A percentile compares a stretch with the other conserved stretches of the same genome.
Evolutionary conservation across 92 coral and sea anemone genomes (phyloP).

Genomic region (Zoanthus sociatus): DNA sequence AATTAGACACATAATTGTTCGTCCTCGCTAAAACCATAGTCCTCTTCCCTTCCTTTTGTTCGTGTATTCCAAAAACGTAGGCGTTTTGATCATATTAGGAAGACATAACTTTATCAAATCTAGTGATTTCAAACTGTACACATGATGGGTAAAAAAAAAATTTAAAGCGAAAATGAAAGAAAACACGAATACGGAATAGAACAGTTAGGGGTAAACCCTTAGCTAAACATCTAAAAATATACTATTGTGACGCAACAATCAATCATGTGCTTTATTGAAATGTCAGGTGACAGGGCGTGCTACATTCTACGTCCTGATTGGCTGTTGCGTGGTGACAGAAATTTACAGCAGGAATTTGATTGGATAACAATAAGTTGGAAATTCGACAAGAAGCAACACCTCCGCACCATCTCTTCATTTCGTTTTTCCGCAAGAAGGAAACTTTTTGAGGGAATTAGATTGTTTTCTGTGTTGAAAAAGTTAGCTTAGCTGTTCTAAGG

Average conservation of each 20-base stretch:
- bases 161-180: slow-evolving; percentile 15
- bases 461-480: background rate
- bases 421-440: background rate
- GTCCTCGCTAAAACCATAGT: slow-evolving; percentile 24
- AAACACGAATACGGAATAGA: background rate
- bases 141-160: background rate
- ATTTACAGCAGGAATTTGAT: slow-evolving; percentile 46
- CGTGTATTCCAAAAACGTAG: slow-evolving; percentile 5
- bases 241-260: slow-evolving; percentile 35
- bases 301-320: slow-evolving; percentile 68
- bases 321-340: slow-evolving; percentile 73
- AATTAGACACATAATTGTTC: slow-evolving; percentile 39
- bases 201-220: slow-evolving; percentile 40
- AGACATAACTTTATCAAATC: background rate
- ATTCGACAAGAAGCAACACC: slow-evolving; percentile 31
- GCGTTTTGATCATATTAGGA: background rate
- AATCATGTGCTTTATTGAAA: slow-evolving; percentile 41
- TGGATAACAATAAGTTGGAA: slow-evolving; percentile 39
- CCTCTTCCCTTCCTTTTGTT: slow-evolving; percentile 24
- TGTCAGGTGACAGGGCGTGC: slow-evolving; percentile 80
- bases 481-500: too few relatives aligned
- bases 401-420: slow-evolving; percentile 2
- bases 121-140: too few relatives aligned
- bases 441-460: background rate
- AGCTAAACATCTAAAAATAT: slow-evolving; percentile 18